Conservation (phyloP, 2,113 vertebrate species). For the Hydropotes inermis region DNA sequence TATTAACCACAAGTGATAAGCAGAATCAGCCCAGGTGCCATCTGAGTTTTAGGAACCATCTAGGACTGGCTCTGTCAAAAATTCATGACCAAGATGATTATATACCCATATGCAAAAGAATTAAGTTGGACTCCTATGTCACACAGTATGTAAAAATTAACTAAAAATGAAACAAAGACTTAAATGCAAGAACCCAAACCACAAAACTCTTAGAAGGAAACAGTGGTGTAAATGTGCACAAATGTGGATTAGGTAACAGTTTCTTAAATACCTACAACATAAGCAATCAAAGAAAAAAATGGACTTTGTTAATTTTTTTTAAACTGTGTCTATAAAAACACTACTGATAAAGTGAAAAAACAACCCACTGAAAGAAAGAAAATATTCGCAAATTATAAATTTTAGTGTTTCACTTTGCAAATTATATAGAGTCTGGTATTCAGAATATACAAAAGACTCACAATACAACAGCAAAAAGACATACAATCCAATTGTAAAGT, state of each 20-base stretch:
- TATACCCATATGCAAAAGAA: neutral
- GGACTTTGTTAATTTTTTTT: neutral
- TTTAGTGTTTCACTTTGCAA: neutral
- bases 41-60: neutral
- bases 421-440: neutral
- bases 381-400: neutral
- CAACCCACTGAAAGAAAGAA: neutral
- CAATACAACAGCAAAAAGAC: neutral
- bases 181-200: neutral
- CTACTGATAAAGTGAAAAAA: neutral
- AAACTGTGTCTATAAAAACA: neutral
- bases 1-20: neutral
- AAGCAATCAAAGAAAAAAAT: neutral
- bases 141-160: neutral
- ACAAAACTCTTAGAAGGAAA: neutral
- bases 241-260: neutral
- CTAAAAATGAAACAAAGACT: neutral
- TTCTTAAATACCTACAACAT: neutral
- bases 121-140: neutral
- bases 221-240: neutral
- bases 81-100: neutral
- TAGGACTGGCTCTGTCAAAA: neutral
- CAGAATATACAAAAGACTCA: neutral
- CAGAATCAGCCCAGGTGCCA: neutral
- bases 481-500: neutral